Base-by-base conservation (phyloP, 2,797 vertebrate genomes). In the Meriones psammophilus region DNA sequence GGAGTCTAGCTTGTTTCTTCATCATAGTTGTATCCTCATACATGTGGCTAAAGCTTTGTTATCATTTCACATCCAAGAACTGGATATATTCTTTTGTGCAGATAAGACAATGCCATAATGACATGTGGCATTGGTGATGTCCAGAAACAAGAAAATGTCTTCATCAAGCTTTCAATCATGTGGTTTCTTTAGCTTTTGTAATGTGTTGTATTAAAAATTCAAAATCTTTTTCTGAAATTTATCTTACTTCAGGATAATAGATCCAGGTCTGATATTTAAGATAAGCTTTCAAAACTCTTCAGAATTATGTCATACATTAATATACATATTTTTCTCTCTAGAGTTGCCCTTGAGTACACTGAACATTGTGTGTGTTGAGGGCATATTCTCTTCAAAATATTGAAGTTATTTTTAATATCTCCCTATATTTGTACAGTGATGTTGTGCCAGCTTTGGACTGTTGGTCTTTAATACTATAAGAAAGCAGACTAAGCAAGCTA, bases 131-230 rank as follows among this genome's bases (percentile, higher is more conserved):
- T 66, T 76, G 15, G 17, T 30, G 81, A 83, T 74, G 4, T 42
- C 2, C 22, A 94, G 20, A n/a, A 60, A 50, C 5, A 42, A 50
- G 1, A 50, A 62, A 50, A 58, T 66, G 66, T 36, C 33, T 71
- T 39, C 33, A 33, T 71, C 3, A 17, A 4, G 2, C 2, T 64
- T 56, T 95, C 17, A 60, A 78, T 78, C 26, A 33, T 33, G 7
- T 13, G 39, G 4, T 78, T 89, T 77, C 33, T 24, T 94, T n/a
- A 90, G 20, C 24, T 54, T 69, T 89, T 71, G 7, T 85, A 81
- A 58, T 58, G 1, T 30, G 26, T 62, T 89, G 15, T 3, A 73
- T 95, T 83, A 26, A 68, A 68, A 91, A 95, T 91, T 89, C 2
- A 60, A 85, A 60, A 77, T 58, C 20, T 81, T 71, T 36, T 56